Evolutionary conservation across 2,888 invertebrate genomes (phyloP).

Genomic region (Ochlodes sylvanus): DNA sequence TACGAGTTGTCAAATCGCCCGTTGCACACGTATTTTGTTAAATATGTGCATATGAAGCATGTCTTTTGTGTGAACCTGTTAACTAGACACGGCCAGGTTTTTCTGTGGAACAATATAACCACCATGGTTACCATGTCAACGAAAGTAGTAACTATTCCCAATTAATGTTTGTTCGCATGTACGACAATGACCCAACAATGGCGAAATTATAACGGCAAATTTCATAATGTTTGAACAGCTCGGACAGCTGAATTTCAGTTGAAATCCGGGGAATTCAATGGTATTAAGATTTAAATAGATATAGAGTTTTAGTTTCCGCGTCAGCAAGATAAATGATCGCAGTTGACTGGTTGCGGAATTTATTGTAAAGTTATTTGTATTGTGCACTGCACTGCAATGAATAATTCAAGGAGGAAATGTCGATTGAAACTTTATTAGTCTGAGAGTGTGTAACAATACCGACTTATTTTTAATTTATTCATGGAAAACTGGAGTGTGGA

Average conservation of each 20-base stretch:
- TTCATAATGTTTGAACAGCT: constrained; percentile 29
- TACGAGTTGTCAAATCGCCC: too few species aligned
- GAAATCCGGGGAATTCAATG: constrained; percentile 18
- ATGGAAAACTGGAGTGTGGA: background rate
- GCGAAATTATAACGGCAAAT: constrained; percentile 18
- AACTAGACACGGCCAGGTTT: too few species aligned
- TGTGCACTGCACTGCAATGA: background rate
- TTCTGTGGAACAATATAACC: too few species aligned
- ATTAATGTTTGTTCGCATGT: too few species aligned
- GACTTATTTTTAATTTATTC: constrained; percentile 4
- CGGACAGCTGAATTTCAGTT: constrained; percentile 24
- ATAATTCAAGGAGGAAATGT: constrained; percentile 14
- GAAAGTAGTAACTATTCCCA: too few species aligned
- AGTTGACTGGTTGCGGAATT: constrained; percentile 10
- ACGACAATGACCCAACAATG: too few species aligned
- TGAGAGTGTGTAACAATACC: background rate
- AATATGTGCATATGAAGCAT: too few species aligned
- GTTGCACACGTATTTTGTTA: too few species aligned
- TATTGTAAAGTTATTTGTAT: constrained; percentile 17
- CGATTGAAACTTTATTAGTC: constrained; percentile 1
- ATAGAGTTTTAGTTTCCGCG: constrained; percentile 11
- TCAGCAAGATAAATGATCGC: constrained; percentile 16
- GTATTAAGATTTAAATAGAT: constrained; percentile 18
- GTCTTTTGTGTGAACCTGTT: too few species aligned
- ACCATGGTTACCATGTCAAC: too few species aligned